Conservation (phyloP, 1,140 invertebrate species). For the Ceratina japonica region DNA sequence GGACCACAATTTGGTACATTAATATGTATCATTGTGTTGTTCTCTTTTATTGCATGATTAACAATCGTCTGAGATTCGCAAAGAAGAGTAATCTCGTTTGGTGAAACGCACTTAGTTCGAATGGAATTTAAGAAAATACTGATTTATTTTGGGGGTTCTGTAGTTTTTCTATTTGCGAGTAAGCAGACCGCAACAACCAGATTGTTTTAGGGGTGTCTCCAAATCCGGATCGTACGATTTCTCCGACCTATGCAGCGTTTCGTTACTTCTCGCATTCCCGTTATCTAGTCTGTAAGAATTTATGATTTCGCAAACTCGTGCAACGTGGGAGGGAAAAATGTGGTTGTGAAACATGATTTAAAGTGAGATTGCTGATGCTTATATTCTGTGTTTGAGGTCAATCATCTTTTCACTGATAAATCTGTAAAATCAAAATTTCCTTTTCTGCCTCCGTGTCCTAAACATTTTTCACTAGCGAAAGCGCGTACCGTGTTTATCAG, state of each 20-base stretch:
- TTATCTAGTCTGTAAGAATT: constrained; percentile 34
- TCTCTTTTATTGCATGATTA: constrained; percentile 3
- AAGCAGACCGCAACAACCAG: constrained; percentile 1
- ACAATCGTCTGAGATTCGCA: constrained; percentile 32
- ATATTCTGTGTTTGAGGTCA: constrained; percentile 74
- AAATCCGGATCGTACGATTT: constrained; percentile 16
- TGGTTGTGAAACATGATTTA: constrained; percentile 2
- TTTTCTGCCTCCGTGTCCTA: constrained; percentile 63
- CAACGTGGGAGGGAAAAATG: not conserved
- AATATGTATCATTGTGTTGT: not conserved
- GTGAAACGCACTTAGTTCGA: not conserved
- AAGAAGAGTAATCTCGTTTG: constrained; percentile 3
- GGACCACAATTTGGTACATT: constrained; percentile 9
- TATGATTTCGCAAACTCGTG: constrained; percentile 16
- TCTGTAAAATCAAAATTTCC: constrained; percentile 76
- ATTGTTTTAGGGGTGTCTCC: not conserved
- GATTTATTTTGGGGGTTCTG: not conserved
- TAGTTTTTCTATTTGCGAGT: not conserved
- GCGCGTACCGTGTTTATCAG: not conserved
- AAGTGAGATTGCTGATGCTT: constrained; percentile 48
- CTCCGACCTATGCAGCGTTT: constrained; percentile 14
- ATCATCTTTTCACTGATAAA: constrained; percentile 75
- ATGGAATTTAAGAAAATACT: not conserved
- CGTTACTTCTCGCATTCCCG: constrained; percentile 21
- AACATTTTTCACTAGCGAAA: constrained; percentile 15